A percentile compares a stretch with the other conserved stretches of the same genome.
Evolutionary conservation across 2,888 invertebrate species (phyloP).

Genomic region (Pseudococcus longispinus): DNA sequence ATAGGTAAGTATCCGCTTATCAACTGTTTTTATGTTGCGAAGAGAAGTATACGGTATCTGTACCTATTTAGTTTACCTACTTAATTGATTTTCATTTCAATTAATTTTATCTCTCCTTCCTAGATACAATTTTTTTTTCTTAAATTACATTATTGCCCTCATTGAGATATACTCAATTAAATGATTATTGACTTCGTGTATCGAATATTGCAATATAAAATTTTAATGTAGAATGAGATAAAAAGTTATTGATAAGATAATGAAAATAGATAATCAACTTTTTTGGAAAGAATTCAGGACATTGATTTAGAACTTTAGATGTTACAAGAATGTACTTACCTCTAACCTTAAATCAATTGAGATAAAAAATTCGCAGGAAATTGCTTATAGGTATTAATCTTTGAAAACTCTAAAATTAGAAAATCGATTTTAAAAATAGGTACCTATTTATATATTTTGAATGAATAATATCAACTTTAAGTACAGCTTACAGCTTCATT

Average conservation of each 20-base stretch:
- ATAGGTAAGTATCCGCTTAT: neutral
- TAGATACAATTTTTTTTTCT: neutral
- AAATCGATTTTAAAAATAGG: neutral
- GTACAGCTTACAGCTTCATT: neutral
- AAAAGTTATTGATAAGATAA: neutral
- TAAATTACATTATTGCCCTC: neutral
- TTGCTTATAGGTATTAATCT: neutral
- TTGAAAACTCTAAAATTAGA: neutral
- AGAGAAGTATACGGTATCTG: neutral
- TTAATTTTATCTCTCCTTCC: neutral
- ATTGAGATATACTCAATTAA: neutral
- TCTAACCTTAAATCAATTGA: too few species aligned
- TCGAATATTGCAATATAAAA: neutral
- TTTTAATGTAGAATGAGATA: neutral
- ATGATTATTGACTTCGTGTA: neutral
- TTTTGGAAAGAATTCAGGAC: neutral
- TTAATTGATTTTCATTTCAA: neutral
- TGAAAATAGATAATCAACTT: neutral
- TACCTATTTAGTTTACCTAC: neutral
- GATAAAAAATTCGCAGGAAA: too few species aligned
- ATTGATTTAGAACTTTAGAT: too few species aligned
- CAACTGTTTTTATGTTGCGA: too few species aligned
- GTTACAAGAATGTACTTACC: too few species aligned
- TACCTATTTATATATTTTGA: neutral
- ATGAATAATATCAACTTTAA: neutral